Conservation (phyloP, 2,797 vertebrate species). For the Ctenopoma multispine region DNA sequence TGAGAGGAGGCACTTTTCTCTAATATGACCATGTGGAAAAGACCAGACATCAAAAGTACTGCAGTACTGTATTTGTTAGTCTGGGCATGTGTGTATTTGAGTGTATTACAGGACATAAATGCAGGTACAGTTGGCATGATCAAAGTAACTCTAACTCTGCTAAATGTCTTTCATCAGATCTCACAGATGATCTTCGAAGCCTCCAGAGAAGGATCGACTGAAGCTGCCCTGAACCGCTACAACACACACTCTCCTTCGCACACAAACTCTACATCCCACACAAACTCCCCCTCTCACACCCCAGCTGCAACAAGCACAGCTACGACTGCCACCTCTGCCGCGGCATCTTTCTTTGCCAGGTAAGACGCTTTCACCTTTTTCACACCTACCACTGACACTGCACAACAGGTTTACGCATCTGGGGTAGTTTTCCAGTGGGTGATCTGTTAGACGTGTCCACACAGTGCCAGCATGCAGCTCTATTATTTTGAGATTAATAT, state of each 20-base stretch:
- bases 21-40: no score
- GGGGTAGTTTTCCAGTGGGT: not conserved
- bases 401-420: not conserved
- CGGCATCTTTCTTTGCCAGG: constrained; percentile 98
- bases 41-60: no score
- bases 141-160: no score
- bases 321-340: constrained; percentile 89
- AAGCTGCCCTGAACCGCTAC: constrained; percentile 90
- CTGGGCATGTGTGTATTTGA: no score
- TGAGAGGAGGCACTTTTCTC: no score
- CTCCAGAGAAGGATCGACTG: constrained; percentile 88
- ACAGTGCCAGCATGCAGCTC: not conserved
- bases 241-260: constrained; percentile 89
- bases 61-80: no score
- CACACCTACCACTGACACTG: not conserved
- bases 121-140: no score
- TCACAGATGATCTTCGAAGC: constrained; percentile 93
- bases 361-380: constrained; percentile 73
- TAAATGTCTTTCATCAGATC: constrained; percentile 84
- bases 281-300: constrained; percentile 81
- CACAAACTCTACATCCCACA: constrained; percentile 59
- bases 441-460: not conserved
- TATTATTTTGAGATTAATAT: not conserved
- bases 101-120: no score
- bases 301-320: constrained; percentile 80